Base-by-base conservation (phyloP, 2,888 invertebrate species). In the Harmothoe impar region DNA sequence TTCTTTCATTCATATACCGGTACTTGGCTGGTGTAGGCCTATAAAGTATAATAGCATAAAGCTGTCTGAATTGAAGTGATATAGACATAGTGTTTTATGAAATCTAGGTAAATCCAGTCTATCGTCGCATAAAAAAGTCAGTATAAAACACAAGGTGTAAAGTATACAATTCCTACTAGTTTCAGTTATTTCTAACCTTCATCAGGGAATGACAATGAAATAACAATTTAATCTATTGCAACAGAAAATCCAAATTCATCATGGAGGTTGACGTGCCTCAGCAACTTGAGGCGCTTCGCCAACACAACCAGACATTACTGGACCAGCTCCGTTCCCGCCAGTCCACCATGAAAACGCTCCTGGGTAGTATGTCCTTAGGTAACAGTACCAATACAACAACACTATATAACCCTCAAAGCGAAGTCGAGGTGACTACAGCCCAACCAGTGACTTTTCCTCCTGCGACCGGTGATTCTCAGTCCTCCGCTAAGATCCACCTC, bases 221-320 rank as follows among this genome's bases (percentile, higher is more conserved):
- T n/a, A n/a, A n/a, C n/a, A n/a, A n/a, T n/a, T n/a, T n/a, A 43
- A 43, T 43, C 15, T 62, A 3, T 62, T 62, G 62, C 62, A 5
- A 15, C 23, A 62, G 62, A n/a, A 62, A 43, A 43, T 43, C 43
- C 43, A 3, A 15, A n/a, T 77, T 25, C 77, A 84, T 1, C 29
- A 86, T 86, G 86, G 86, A 86, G 25, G 20, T 68, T 15, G 68
- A 89, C 20, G 31, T 56, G 12, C 17, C 25, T 0, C 52, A 20
- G 12, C 51, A 12, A 10, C 35, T 77, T 7, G 52, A 89, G 12
- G 25, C 52, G 0, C 81, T 90, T 25, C 51, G 90, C 0, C 51
- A 81, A 12, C 52, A 90, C 31, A 90, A 81, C 51, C 33, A 33
- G 31, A 56, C 81, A 12, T 33, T 90, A 12, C 84, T 90, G 0